A percentile compares a stretch with the other conserved stretches of the same genome.
Evolutionary conservation across 2,797 vertebrate species (phyloP).

Genomic region (Molothrus aeneus): DNA sequence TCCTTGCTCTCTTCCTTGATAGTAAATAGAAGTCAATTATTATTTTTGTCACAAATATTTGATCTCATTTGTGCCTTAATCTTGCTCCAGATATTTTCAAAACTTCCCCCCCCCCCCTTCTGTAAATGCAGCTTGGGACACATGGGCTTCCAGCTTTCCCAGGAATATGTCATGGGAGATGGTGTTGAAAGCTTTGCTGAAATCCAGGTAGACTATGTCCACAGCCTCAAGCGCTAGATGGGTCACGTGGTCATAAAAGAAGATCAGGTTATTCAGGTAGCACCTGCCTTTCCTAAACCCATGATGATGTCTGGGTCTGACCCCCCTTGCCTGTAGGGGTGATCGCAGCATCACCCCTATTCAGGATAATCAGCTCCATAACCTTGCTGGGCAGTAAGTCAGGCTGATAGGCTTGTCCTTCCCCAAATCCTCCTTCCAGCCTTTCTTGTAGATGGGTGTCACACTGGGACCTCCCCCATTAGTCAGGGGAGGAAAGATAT

Average conservation of each 20-base stretch:
- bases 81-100: rapidly evolving
- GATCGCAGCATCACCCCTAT: too few relatives aligned
- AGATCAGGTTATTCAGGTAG: not conserved
- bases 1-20: not conserved
- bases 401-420: not conserved
- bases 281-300: not conserved
- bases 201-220: not conserved
- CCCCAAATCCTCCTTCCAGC: not conserved
- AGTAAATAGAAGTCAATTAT: not conserved
- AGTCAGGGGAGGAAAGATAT: not conserved
- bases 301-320: not conserved
- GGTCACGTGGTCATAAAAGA: not conserved
- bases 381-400: not conserved
- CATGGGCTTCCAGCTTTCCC: not conserved
- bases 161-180: not conserved
- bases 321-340: not conserved
- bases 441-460: not conserved
- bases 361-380: not conserved
- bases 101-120: not conserved
- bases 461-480: rapidly evolving
- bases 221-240: not conserved
- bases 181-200: not conserved
- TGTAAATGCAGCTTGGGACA: not conserved
- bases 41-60: not conserved
- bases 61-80: rapidly evolving